Evolutionary conservation across 2,888 invertebrate genomes (phyloP), one percentile per base, ranked within the genome.

Genomic region (Omphaloscelis lunosa): DNA sequence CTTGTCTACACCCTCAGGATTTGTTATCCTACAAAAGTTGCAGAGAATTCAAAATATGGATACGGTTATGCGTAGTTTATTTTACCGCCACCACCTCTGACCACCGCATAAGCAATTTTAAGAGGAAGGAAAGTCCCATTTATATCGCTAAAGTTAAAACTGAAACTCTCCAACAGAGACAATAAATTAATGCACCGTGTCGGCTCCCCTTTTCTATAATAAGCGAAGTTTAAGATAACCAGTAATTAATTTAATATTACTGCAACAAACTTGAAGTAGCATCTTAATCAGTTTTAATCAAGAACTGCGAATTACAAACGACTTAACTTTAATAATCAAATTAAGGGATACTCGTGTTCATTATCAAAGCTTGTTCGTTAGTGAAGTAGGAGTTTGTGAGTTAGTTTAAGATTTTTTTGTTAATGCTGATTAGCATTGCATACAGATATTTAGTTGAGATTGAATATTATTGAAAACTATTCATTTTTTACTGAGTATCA

Each of bases 251-350:
- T 79, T 75, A 80, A 77, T 76, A 73, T 76, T 76, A 75, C 73
- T 73, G 78, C 59, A 77, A 56, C 72, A 72, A 87, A 75, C 67
- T 85, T 72, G 7, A 48, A 75, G 72, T 48, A 75, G 61, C 68
- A 77, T 72, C 70, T 67, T 80, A 77, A 86, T 86, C 75, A 84
- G 84, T 75, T 80, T 77, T 86, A 82, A 87, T 84, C 56, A 84
- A 82, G 73, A 63, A 68, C 72, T 59, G 51, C 56, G 69, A 72
- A 83, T 84, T 69, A 77, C 71, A 20, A 82, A 82, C 74, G 82
- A 74, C 65, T 72, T 53, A 76, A 75, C 62, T 86, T 87, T 72
- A 59, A 62, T 83, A 77, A 84, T 75, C 45, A 72, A 79, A 79
- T 86, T 80, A 77, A 74, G 74, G 65, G 70, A 70, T 75, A 77